Evolutionary conservation across 2,113 vertebrate species (phyloP), one percentile per base, ranked within the genome.

Genomic region (Pitta sordida): DNA sequence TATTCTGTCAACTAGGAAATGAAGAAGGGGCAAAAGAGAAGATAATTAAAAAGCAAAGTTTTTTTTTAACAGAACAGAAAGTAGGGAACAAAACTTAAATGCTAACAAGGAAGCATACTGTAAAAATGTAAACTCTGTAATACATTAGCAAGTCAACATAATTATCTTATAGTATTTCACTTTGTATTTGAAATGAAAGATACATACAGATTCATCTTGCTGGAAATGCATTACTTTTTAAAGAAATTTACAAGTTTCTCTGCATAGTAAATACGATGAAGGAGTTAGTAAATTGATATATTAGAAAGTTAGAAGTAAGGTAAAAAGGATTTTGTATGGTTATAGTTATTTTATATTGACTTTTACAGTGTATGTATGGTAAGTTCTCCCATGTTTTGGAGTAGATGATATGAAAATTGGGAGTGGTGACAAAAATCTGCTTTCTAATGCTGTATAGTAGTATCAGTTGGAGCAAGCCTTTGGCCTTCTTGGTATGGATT

Each of bases 201-300:
- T 63, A 43, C 26, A n/a, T 22, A 30, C 16, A 51, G 32, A 13
- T 64, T 26, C 2, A 4, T 43, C 16, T 53, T 80, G 36, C 36
- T 83, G 88, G 59, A 96, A 94, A 86, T 60, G 63, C 60, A 15
- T 65, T 20, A 83, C 82, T 77, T 34, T 74, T 85, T 96, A 96
- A 88, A 78, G 67, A 82, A 94, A 71, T 16, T 41, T 73, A 4
- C 22, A 94, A 79, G 37, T 49, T 92, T 83, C 46, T 91, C 87
- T 95, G 67, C 62, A 20, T 59, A 29, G 94, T 86, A 96, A 96
- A 93, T 95, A 70, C 14, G 84, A 53, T 2, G 12, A 82, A 65
- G 51, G 49, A 71, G 13, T 81, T 86, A 44, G 36, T 71, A 88
- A 91, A 86, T 59, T 67, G 76, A 49, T 82, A 60, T 18, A 81